These are phyloP conservation scores for Amazona vittata DNA, from an alignment of 2,113 vertebrate genomes.

Conservation along the genomic window DNA sequence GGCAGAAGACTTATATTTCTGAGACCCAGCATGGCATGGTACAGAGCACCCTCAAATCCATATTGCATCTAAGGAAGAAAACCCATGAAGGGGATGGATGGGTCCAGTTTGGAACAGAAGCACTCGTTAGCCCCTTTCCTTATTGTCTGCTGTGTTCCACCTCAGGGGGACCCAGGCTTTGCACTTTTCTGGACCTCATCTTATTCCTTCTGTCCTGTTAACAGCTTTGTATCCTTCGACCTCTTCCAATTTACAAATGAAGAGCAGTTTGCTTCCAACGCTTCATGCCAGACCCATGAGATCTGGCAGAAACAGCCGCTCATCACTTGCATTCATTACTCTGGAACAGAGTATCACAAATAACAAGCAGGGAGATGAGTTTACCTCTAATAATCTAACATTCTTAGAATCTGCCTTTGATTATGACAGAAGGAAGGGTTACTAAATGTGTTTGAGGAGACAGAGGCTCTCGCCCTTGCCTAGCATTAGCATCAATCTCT, in stretches of 20 bases:
- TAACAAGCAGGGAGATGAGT: neutral
- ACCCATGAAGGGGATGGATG: neutral
- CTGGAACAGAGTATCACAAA: neutral
- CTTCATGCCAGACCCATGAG: neutral
- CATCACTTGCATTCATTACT: neutral
- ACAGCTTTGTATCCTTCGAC: neutral
- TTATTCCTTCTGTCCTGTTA: neutral
- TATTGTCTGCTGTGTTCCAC: neutral
- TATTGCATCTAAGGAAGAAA: neutral
- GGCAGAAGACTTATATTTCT: neutral
- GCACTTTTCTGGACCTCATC: neutral
- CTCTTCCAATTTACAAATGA: neutral
- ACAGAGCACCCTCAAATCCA: neutral
- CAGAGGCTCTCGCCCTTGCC: neutral
- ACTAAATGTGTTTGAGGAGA: neutral
- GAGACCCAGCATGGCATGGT: neutral
- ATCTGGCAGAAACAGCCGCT: neutral
- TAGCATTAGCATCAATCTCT: slow-evolving; percentile 12
- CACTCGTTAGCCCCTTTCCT: neutral
- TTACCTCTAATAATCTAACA: neutral
- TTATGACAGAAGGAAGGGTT: neutral
- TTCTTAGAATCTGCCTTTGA: neutral
- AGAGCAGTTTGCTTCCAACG: neutral
- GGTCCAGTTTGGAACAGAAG: neutral
- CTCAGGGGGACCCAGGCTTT: neutral